Evolutionary conservation across 2,113 vertebrate genomes (phyloP).

Genomic region (Nerophis lumbriciformis): DNA sequence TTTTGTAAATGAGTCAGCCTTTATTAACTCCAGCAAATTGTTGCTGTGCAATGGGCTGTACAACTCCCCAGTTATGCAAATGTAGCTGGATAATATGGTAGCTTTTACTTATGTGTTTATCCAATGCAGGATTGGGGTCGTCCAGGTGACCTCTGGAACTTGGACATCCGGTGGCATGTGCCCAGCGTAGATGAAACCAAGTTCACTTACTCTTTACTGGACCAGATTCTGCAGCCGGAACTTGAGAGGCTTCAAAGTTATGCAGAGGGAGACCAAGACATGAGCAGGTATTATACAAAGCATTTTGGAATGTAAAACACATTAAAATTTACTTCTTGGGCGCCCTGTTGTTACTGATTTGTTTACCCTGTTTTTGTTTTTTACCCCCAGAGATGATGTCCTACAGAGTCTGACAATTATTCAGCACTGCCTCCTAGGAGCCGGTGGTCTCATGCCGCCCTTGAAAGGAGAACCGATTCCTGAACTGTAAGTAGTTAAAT

Average conservation of each 20-base stretch:
- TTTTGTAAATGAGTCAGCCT: neutral
- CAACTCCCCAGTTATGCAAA: neutral
- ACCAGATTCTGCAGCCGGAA: constrained; percentile 90
- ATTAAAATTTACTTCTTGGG: neutral
- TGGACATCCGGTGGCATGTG: constrained; percentile 94
- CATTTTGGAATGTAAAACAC: neutral
- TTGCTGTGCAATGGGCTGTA: neutral
- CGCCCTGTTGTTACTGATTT: neutral
- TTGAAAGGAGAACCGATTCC: constrained; percentile 84
- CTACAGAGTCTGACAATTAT: constrained; percentile 90
- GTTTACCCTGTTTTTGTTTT: constrained; percentile 7
- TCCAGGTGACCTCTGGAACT: constrained; percentile 90
- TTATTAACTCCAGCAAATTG: neutral
- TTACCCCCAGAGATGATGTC: constrained; percentile 84
- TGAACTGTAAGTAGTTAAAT: constrained; percentile 78
- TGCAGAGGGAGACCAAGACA: constrained; percentile 81
- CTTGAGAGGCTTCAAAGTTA: constrained; percentile 81
- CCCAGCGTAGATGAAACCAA: constrained; percentile 82
- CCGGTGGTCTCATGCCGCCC: constrained; percentile 86
- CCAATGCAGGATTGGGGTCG: constrained; percentile 90
- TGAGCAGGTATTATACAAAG: constrained; percentile 79
- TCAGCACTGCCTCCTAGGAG: constrained; percentile 93
- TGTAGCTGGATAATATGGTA: neutral
- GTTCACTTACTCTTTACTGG: constrained; percentile 86
- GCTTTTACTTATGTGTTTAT: constrained; percentile 5